A percentile compares a stretch with the other conserved stretches of the same genome.
Conservation (phyloP, 2,113 vertebrate genomes). For the Thinocorus orbignyianus region DNA sequence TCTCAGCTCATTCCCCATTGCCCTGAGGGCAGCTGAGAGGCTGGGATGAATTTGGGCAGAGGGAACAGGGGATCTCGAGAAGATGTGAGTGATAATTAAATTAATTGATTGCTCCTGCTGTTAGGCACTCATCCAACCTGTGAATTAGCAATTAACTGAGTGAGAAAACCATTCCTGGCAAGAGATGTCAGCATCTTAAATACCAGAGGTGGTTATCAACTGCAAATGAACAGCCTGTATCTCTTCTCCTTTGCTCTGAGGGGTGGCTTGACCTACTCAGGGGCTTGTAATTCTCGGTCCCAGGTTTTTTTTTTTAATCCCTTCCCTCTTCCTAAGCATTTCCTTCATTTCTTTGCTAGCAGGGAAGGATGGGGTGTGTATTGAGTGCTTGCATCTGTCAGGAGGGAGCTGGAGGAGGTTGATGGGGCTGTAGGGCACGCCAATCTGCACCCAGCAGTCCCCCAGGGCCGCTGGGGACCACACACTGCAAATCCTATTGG, state of each 20-base stretch:
- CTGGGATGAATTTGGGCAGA: background rate
- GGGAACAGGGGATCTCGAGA: background rate
- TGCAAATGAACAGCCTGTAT: background rate
- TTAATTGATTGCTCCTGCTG: slow-evolving; percentile 39
- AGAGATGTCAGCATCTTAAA: background rate
- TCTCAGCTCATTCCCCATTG: background rate
- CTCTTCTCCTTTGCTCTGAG: background rate
- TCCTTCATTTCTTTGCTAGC: background rate
- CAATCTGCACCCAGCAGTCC: too few species aligned
- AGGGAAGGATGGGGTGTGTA: background rate
- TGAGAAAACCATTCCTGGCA: slow-evolving; percentile 37
- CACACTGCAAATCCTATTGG: background rate
- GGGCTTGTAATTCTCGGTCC: background rate
- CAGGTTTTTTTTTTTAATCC: background rate
- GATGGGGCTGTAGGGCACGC: background rate
- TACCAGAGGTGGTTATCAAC: background rate
- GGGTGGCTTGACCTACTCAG: background rate
- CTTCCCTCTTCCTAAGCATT: background rate
- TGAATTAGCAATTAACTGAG: slow-evolving; percentile 38
- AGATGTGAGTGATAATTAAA: slow-evolving; percentile 54
- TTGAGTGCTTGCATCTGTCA: background rate
- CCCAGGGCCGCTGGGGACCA: background rate
- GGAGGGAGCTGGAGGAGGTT: background rate
- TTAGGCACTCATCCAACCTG: slow-evolving; percentile 28
- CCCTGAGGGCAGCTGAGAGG: background rate